phyloP scores from a whole-genome alignment of 2,797 vertebrate species.

The Halcyon leucocephala region DNA sequence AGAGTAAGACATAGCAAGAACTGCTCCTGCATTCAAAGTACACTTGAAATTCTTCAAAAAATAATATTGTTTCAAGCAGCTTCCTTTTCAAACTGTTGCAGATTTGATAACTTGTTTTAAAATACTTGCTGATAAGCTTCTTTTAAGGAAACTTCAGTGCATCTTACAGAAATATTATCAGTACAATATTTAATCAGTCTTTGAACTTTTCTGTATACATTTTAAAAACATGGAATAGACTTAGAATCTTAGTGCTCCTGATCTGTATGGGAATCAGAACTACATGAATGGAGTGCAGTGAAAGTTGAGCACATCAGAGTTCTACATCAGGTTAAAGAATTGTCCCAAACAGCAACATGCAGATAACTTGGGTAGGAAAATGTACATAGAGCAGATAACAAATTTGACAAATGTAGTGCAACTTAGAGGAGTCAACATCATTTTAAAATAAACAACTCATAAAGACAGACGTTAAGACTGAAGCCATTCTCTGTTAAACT shows the following conservation, averaged over 20 bases:
- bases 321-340: background rate
- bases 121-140: background rate
- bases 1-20: background rate
- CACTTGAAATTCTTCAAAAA: background rate
- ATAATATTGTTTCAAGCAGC: background rate
- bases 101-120: background rate
- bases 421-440: background rate
- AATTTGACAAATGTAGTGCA: background rate
- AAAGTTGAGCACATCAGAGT: background rate
- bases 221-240: background rate
- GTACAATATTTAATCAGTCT: background rate
- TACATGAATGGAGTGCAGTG: background rate
- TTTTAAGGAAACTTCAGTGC: background rate
- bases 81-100: background rate
- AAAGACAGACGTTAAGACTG: background rate
- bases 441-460: background rate
- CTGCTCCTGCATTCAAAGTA: background rate
- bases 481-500: background rate
- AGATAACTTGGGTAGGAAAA: background rate
- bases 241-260: background rate
- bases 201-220: background rate
- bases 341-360: background rate
- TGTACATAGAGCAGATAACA: background rate
- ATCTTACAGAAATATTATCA: background rate
- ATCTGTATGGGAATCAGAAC: conserved; percentile 7